These are phyloP conservation scores for Eupeodes luniger DNA, from an alignment of 2,888 invertebrate genomes.

Conservation along the genomic window DNA sequence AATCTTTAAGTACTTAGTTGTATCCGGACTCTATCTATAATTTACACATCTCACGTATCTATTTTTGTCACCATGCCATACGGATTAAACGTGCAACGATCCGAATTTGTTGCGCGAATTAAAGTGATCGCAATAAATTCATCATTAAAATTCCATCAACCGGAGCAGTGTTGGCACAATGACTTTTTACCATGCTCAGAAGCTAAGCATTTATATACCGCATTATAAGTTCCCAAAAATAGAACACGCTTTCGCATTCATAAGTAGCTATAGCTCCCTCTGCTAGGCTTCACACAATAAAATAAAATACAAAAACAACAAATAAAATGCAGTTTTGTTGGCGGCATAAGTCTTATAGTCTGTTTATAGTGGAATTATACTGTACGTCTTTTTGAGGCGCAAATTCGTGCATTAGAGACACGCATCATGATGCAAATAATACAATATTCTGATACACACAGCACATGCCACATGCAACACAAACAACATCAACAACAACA, in stretches of 20 bases:
- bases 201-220: background rate
- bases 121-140: constrained; percentile 75
- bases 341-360: constrained; percentile 8
- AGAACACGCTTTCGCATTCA: constrained; percentile 63
- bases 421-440: background rate
- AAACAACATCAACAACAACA: background rate
- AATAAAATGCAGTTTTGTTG: background rate
- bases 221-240: constrained; percentile 58
- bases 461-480: too few species aligned
- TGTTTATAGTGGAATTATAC: background rate
- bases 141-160: constrained; percentile 76
- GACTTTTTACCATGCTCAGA: constrained; percentile 43
- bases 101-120: constrained; percentile 74
- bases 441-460: background rate
- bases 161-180: constrained; percentile 69
- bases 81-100: constrained; percentile 55
- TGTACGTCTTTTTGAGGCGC: background rate
- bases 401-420: constrained; percentile 34
- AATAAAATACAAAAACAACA: background rate
- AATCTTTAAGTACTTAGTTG: background rate
- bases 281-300: constrained; percentile 52
- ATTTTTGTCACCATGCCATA: constrained; percentile 58
- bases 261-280: constrained; percentile 35
- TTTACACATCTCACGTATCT: constrained; percentile 35
- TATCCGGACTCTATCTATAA: constrained; percentile 1